These are phyloP conservation scores for Vulpes vulpes DNA, from an alignment of 2,113 vertebrate genomes.

Conservation along the genomic window DNA sequence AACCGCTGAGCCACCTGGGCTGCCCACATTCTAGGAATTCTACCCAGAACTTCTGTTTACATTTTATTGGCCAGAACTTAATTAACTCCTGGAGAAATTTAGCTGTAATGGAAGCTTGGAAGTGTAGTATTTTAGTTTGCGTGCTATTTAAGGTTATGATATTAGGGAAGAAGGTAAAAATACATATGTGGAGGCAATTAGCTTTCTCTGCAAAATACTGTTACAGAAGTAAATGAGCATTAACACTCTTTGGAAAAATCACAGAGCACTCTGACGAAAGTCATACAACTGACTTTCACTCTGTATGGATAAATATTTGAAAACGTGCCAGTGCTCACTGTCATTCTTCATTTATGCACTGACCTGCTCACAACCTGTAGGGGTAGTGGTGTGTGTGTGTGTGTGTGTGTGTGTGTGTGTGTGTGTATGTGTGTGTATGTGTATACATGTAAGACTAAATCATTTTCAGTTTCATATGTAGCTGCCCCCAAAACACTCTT, in stretches of 20 bases:
- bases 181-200: not conserved
- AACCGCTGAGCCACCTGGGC: no score
- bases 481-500: slow-evolving; percentile 25
- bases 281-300: slow-evolving; percentile 28
- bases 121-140: not conserved
- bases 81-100: not conserved
- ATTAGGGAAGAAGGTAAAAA: slow-evolving; percentile 24
- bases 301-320: slow-evolving; percentile 34
- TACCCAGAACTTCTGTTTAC: not conserved
- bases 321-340: slow-evolving; percentile 9
- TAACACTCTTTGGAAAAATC: slow-evolving; percentile 41
- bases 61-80: not conserved
- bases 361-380: not conserved
- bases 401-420: not conserved
- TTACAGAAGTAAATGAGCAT: slow-evolving; percentile 16
- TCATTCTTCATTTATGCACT: not conserved
- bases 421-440: not conserved
- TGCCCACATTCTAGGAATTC: not conserved
- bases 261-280: slow-evolving; percentile 23
- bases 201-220: not conserved
- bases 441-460: not conserved
- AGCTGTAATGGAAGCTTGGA: not conserved
- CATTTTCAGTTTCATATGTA: slow-evolving; percentile 42
- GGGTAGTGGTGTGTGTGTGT: not conserved
- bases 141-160: not conserved